Percentiles rank a stretch among this genome's conserved stretches.
phyloP scores from a whole-genome alignment of 1,140 invertebrate species.

The Hesperophylax magnus region DNA sequence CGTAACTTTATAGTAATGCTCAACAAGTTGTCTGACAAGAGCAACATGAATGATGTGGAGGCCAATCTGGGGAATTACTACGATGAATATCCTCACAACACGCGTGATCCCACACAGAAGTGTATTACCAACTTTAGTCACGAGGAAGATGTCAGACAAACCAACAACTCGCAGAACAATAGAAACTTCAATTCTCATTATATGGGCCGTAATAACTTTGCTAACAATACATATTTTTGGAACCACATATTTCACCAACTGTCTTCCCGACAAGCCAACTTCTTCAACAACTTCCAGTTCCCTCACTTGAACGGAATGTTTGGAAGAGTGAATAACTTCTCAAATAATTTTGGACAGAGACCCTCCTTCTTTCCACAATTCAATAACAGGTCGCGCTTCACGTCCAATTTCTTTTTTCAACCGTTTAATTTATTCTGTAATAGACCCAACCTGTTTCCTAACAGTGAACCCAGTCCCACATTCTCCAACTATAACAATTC shows the following conservation, averaged over 20 bases:
- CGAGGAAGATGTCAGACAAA: background rate
- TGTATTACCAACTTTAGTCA: conserved; percentile 36
- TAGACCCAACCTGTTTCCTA: conserved; percentile 6
- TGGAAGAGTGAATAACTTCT: conserved; percentile 24
- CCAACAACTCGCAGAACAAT: background rate
- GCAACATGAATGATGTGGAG: conserved; percentile 12
- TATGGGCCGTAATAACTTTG: conserved; percentile 39
- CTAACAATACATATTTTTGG: conserved; percentile 45
- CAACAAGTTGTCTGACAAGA: conserved; percentile 56
- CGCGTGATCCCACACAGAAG: background rate
- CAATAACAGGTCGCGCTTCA: conserved; percentile 16
- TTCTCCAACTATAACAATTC: background rate
- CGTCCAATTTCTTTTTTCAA: conserved; percentile 19
- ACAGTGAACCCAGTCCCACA: background rate
- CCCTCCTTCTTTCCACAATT: conserved; percentile 24
- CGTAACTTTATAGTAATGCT: conserved; percentile 62
- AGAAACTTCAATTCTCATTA: conserved; percentile 20
- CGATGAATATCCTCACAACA: conserved; percentile 17
- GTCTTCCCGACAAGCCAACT: conserved; percentile 20
- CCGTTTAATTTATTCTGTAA: conserved; percentile 11
- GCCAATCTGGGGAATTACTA: conserved; percentile 7
- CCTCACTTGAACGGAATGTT: conserved; percentile 30
- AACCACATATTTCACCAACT: conserved; percentile 53
- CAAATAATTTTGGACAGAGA: conserved; percentile 30
- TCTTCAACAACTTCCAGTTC: conserved; percentile 28